Base-by-base conservation (phyloP, 2,888 invertebrate species). In the Callyntrura sp. region DNA sequence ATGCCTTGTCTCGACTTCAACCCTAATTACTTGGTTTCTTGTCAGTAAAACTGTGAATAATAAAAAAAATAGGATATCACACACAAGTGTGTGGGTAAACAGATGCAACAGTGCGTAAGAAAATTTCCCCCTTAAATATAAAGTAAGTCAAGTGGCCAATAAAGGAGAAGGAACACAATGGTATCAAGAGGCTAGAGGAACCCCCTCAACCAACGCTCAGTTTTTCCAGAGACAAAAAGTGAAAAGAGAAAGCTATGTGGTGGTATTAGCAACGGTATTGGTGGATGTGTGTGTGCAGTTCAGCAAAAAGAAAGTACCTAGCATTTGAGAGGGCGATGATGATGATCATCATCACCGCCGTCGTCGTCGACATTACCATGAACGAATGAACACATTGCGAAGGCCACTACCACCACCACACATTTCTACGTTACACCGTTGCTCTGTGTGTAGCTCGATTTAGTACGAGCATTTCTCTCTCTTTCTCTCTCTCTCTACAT, bases 61-160 rank as follows among this genome's bases (percentile, higher is more conserved):
- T n/a, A n/a, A n/a, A n/a, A n/a, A n/a, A n/a, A n/a, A n/a, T n/a
- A n/a, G n/a, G n/a, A n/a, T n/a, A n/a, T n/a, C n/a, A n/a, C n/a
- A n/a, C n/a, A n/a, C n/a, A n/a, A n/a, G n/a, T n/a, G n/a, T n/a
- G n/a, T n/a, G 3, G 51, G 28, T n/a, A 25, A 73, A 43, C n/a
- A 8, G 62, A 83, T 76, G 88, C 88, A 88, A 88, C 88, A 88
- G 88, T 88, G 88, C 83, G 76, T 76, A 88, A 83, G 60, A 62
- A 57, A 62, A 8, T 14, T 62, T 82, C 83, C n/a, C 73, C 88
- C 83, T 76, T 17, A 57, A 83, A 73, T 86, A 86, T 86, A 78
- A 78, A 78, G 76, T 76, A 88, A 88, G 88, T 88, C 88, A 88
- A 88, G 83, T 83, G 88, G 78, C 83, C 76, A 88, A 78, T 88